Evolutionary conservation across 1,140 invertebrate species (phyloP).

Genomic region (Phenacoccus solenopsis): DNA sequence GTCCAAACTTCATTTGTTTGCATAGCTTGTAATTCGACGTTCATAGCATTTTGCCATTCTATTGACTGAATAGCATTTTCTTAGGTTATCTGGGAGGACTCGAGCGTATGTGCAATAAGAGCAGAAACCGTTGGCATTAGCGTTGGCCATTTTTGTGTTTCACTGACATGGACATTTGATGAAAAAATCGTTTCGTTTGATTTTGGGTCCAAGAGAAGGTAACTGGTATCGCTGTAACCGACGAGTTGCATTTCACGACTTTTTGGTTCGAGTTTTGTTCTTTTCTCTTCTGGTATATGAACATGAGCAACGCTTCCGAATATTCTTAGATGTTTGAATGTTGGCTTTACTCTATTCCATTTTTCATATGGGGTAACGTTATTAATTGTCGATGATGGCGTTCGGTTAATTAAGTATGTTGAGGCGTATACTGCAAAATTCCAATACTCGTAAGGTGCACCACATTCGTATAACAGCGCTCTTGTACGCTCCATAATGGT

Average conservation of each 20-base stretch:
- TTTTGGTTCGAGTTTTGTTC: slow-evolving; percentile 30
- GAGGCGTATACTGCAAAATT: background rate
- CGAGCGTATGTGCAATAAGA: background rate
- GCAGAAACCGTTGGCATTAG: background rate
- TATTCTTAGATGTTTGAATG: background rate
- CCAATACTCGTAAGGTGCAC: background rate
- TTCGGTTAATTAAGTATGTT: background rate
- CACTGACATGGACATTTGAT: background rate
- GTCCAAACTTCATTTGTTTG: background rate
- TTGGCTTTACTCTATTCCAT: background rate
- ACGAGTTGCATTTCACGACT: slow-evolving; percentile 23
- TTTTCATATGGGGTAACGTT: background rate
- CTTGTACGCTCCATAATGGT: background rate
- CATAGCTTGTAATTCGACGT: background rate
- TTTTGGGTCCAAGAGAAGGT: slow-evolving; percentile 20
- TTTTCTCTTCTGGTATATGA: slow-evolving; percentile 30
- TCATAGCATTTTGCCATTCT: background rate
- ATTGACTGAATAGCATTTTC: background rate
- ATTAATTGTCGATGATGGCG: background rate
- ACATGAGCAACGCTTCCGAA: slow-evolving; percentile 31
- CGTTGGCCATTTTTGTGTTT: background rate
- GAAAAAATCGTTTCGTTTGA: background rate
- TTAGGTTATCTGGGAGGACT: background rate
- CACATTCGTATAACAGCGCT: background rate
- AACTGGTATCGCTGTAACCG: slow-evolving; percentile 23